Conservation (phyloP, 2,797 vertebrate species). For the Bradypodion ventrale region DNA sequence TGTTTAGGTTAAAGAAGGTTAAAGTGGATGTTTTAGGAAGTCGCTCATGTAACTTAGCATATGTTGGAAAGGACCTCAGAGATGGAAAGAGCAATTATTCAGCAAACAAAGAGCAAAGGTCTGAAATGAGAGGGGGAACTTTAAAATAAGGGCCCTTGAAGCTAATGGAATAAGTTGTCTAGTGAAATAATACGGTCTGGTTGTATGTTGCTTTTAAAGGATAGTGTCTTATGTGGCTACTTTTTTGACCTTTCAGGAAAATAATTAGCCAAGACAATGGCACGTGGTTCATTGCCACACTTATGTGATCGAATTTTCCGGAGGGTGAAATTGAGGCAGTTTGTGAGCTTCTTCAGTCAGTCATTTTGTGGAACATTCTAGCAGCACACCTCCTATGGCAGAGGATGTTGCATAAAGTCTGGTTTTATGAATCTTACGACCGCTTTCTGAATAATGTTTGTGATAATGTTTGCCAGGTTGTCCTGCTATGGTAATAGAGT, state of each 20-base stretch:
- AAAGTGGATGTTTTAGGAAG: neutral
- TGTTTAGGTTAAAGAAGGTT: neutral
- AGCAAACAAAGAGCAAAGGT: neutral
- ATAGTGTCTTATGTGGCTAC: neutral
- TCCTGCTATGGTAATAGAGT: too few species aligned
- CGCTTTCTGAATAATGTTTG: too few species aligned
- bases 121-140: neutral
- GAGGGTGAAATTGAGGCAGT: neutral
- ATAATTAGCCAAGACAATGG: neutral
- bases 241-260: neutral
- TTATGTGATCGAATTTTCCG: neutral
- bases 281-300: neutral
- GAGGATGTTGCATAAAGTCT: neutral
- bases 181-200: too few species aligned
- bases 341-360: neutral
- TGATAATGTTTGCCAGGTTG: too few species aligned
- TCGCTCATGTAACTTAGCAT: neutral
- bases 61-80: neutral
- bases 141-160: neutral
- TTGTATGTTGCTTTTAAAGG: neutral
- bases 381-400: too few species aligned
- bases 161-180: neutral
- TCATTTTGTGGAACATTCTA: neutral
- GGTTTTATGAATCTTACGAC: neutral
- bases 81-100: neutral